Base-by-base conservation (phyloP, 2,888 invertebrate genomes). In the Ypsolopha scabrella region DNA sequence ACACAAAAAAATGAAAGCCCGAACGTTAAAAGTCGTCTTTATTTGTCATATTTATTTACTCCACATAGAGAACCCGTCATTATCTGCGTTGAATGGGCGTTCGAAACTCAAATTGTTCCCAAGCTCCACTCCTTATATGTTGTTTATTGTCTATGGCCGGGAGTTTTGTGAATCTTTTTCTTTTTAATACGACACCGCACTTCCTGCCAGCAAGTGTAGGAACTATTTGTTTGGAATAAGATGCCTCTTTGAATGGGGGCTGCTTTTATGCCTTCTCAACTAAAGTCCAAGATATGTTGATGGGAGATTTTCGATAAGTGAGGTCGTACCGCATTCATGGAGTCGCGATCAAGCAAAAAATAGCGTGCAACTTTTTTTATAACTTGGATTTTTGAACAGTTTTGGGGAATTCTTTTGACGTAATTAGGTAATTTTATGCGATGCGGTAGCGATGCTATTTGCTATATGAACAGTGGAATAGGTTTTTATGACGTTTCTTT, bases 251-350 rank as follows among this genome's bases (percentile, higher is more conserved):
- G 70, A 77, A 70, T 68, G 60, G 67, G n/a, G 67, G 72, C 58
- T 76, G 78, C 79, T 77, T 82, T 83, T 80, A 78, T 85, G 83
- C 86, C 85, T 86, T 85, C 69, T 82, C 70, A 83, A 85, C 82
- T 83, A 69, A 57, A 24, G 63, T 62, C 45, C 70, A 62, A 72
- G 71, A 75, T 64, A 66, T 70, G 71, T 78, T 39, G n/a, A 39
- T 10, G n/a, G 39, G 39, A 39, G 39, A 39, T 39, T 24, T 24
- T 24, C 24, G 24, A 24, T 24, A 24, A 24, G 24, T 24, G 24
- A 24, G 24, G 4, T 24, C 24, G 24, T 24, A 24, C 4, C 24
- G 24, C 24, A 24, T 41, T 41, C 41, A 41, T 41, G 41, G 24
- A 24, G 24, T 24, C 24, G 24, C 24, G 24, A 3, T 24, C 24